Evolutionary conservation across 2,888 invertebrate genomes (phyloP).

Genomic region (Acanthosepion lycidas): DNA sequence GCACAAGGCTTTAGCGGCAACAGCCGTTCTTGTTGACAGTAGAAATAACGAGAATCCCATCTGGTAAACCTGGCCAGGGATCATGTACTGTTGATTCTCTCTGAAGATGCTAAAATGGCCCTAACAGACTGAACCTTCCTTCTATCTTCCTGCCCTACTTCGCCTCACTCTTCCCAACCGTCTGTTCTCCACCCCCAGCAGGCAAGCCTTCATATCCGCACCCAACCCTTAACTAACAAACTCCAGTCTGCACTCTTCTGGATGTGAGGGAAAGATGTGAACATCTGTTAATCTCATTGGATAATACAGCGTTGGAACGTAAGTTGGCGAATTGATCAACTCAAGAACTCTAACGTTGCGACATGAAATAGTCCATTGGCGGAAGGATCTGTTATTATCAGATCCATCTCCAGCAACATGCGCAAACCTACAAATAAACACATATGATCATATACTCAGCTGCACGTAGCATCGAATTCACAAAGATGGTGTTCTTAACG

Average conservation of each 20-base stretch:
- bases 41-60: constrained; percentile 33
- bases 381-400: background rate
- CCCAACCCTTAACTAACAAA: background rate
- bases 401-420: background rate
- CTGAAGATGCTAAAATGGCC: constrained; percentile 21
- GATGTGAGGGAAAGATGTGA: background rate
- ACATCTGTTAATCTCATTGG: constrained; percentile 33
- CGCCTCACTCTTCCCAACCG: background rate
- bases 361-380: background rate
- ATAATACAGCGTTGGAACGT: background rate
- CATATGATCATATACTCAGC: background rate
- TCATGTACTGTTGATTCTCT: background rate
- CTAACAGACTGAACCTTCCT: constrained; percentile 21
- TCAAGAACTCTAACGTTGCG: background rate
- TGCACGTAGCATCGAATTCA: background rate
- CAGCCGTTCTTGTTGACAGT: constrained; percentile 21
- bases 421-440: background rate
- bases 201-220: background rate
- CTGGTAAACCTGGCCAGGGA: background rate
- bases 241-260: constrained; percentile 13
- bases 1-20: background rate
- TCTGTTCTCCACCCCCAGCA: background rate
- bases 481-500: background rate
- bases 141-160: background rate
- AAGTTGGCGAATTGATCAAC: background rate